Base-by-base conservation (phyloP, 2,797 vertebrate species). In the Helostoma temminkii region DNA sequence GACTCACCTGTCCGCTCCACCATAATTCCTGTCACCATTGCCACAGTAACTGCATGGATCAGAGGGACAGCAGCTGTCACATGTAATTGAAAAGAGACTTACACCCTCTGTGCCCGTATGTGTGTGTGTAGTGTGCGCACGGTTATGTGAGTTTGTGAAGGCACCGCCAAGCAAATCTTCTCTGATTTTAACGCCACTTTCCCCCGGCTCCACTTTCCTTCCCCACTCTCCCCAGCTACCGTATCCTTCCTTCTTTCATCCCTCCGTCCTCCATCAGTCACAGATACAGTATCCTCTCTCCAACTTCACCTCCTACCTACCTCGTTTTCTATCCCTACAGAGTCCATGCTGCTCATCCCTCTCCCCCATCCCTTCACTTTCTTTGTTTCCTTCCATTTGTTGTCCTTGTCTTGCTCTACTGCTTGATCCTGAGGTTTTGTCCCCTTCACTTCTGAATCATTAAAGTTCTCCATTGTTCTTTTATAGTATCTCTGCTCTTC, bases 1-100 rank as follows among this genome's bases (percentile, higher is more conserved):
- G 88, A 88, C 86, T 89, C 87, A 90, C 91, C 89, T 89, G 85
- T 85, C 91, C 80, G 85, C 85, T 82, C 72, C 65, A 49, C 90
- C 88, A 90, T 93, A 86, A 92, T 90, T 91, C 89, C 85, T 88
- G 86, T 90, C 90, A 85, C 80, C 82, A 74, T 39, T 77, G 84
- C 88, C 75, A 83, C 81, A 84, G 87, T 76, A 82, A 86, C 79
- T 82, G 82, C 86, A 89, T 89, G 86, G 88, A 92, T 92, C 91
- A 91, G 82, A 68, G 74, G 86, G 91, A 90, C 90, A 91, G 90
- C 88, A 89, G 88, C 91, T 91, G 92, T 92, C 91, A 90, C 89
- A 71, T 86, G 85, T 93, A 93, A 93, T 92, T 93, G 90, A 93
- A 92, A 92, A 92, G 82, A 91, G 91, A 93, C 89, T 92, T 91